Conservation (phyloP, 2,888 invertebrate species). For the Drosophila neotestacea region DNA sequence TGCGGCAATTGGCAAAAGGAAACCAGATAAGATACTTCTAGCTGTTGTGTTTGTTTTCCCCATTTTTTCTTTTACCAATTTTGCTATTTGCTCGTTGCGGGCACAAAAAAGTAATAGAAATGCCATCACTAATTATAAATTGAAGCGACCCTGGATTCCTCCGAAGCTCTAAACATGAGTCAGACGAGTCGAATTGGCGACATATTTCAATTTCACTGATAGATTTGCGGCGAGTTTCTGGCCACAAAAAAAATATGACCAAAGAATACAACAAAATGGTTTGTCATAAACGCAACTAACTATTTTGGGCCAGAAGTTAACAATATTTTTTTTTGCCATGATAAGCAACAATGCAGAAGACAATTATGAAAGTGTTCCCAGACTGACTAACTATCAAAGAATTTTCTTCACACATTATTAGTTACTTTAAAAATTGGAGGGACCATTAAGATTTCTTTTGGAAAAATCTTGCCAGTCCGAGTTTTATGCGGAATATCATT, state of each 20-base stretch:
- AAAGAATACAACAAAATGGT: not conserved
- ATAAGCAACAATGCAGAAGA: slow-evolving; percentile 23
- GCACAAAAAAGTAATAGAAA: slow-evolving; percentile 58
- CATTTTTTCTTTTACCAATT: slow-evolving; percentile 27
- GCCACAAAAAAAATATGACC: not conserved
- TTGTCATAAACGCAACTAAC: slow-evolving; percentile 43
- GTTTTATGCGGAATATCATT: no score
- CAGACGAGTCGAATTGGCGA: slow-evolving; percentile 16
- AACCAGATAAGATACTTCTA: slow-evolving; percentile 67
- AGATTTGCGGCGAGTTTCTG: slow-evolving; percentile 22
- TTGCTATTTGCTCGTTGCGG: slow-evolving; percentile 25
- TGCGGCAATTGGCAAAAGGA: slow-evolving; percentile 54
- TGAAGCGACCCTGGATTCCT: slow-evolving; percentile 5
- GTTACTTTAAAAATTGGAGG: not conserved
- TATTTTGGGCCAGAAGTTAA: slow-evolving; percentile 33
- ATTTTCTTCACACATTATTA: not conserved
- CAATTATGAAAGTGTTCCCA: slow-evolving; percentile 31
- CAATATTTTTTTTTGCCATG: slow-evolving; percentile 6
- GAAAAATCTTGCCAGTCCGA: no score
- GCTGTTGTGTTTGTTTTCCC: slow-evolving; percentile 6
- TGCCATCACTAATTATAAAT: slow-evolving; percentile 60
- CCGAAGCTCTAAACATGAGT: slow-evolving; percentile 20
- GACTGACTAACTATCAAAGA: not conserved
- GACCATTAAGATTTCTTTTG: no score
- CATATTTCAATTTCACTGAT: slow-evolving; percentile 28